Conservation (phyloP, 2,113 vertebrate genomes). For the Cinclus cinclus region DNA sequence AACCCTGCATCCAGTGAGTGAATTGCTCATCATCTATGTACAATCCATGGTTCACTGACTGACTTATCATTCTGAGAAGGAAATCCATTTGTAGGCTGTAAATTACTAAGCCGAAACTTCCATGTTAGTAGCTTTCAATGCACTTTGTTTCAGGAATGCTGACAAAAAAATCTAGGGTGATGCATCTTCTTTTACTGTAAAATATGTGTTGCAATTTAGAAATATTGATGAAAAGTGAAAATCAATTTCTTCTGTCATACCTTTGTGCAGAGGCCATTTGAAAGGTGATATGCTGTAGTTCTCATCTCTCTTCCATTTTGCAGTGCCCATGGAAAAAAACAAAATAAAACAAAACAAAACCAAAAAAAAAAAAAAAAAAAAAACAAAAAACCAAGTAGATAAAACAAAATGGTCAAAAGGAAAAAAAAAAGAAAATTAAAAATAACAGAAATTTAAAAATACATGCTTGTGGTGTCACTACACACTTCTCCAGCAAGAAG, state of each 20-base stretch:
- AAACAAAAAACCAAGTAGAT: neutral
- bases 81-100: constrained; percentile 9
- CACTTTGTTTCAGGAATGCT: constrained; percentile 26
- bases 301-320: constrained; percentile 9
- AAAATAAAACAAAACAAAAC: neutral
- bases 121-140: neutral
- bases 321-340: neutral
- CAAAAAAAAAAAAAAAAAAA: neutral
- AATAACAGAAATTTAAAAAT: neutral
- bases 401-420: neutral
- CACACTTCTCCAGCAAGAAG: neutral
- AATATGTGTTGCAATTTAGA: constrained; percentile 38
- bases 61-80: neutral
- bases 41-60: neutral
- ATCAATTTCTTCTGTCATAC: constrained; percentile 56
- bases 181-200: constrained; percentile 27
- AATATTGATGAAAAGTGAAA: constrained; percentile 62
- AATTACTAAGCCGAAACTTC: constrained; percentile 26
- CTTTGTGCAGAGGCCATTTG: constrained; percentile 32
- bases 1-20: neutral
- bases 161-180: neutral
- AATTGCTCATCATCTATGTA: neutral
- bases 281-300: neutral
- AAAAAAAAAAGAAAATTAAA: neutral
- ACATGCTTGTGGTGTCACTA: neutral